These are phyloP conservation scores for Dolichallabes microphthalmus DNA, from an alignment of 2,113 vertebrate genomes.

Conservation along the genomic window DNA sequence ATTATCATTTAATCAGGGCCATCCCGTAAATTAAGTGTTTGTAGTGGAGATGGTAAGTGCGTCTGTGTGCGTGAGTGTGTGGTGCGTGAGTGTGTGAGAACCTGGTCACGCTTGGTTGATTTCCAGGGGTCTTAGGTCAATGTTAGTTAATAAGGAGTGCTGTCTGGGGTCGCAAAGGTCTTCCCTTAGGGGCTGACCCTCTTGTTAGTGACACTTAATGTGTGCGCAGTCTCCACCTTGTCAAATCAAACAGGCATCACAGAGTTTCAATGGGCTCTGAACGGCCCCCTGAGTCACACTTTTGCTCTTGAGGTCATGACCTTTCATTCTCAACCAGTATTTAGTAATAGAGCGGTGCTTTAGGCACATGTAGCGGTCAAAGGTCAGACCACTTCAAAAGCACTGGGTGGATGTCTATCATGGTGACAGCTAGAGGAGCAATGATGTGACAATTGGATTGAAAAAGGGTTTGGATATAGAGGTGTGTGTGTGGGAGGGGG, in stretches of 20 bases:
- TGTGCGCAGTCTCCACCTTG: constrained; percentile 91
- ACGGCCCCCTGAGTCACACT: constrained; percentile 82
- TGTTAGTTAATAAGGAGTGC: constrained; percentile 70
- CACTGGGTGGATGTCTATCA: constrained; percentile 49
- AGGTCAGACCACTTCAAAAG: constrained; percentile 63
- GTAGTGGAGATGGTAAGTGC: neutral
- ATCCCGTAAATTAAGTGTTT: neutral
- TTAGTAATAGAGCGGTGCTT: constrained; percentile 88
- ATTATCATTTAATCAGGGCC: neutral
- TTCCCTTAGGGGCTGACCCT: constrained; percentile 80
- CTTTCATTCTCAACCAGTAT: constrained; percentile 84
- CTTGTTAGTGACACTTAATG: constrained; percentile 90
- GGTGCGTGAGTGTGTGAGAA: constrained; percentile 43
- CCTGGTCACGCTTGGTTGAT: constrained; percentile 61
- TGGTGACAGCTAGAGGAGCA: neutral
- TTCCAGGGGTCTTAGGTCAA: constrained; percentile 67
- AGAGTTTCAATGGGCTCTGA: constrained; percentile 75
- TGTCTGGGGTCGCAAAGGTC: constrained; percentile 67
- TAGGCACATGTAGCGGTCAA: constrained; percentile 80
- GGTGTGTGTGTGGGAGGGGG: neutral
- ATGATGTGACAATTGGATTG: constrained; percentile 2
- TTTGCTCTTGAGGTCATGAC: constrained; percentile 84
- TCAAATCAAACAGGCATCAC: constrained; percentile 86
- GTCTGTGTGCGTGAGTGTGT: too few species aligned
- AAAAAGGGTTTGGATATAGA: neutral